Evolutionary conservation across 1,140 invertebrate species (phyloP), one percentile per base, ranked within the genome.

Genomic region (Drosophila leontia): DNA sequence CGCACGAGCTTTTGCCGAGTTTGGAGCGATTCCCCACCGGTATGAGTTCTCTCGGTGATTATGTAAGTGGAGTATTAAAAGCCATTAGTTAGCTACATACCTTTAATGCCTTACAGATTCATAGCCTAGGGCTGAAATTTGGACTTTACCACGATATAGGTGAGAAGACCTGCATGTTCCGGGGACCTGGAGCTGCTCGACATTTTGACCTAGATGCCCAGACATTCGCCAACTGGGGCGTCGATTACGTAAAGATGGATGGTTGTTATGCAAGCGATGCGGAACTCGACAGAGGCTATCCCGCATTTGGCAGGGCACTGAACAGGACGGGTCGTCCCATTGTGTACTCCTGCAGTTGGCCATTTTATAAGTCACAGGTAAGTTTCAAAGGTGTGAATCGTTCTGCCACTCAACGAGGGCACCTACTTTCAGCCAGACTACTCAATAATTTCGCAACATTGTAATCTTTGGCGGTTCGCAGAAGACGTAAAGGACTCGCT

Each of bases 141-240:
- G 99, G 98, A 23, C 98, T 99, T 63, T 99, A 99, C 92, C 98
- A 99, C 93, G 98, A 99, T 93, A 98, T 96, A 93, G 99, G 99
- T 2, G 97, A 96, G 78, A 96, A 96, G 83, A 99, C 98, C 0
- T 99, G 99, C 91, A 97, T 96, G 19, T 98, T 98, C 29, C 97
- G 97, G 15, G 99, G 98, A 92, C 98, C 98, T 13, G 98, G 98
- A 39, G 96, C 97, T 59, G 93, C 97, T 42, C 97, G 96, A 11
- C 95, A 97, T 93, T 94, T 98, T 80, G 94, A 97, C 78, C 35
- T 94, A 76, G 98, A 99, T 94, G 98, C 98, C 0, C 93, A 96
- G n/a, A 97, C 97, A 0, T 99, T 99, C 94, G 98, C 97, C 34
- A 95, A 96, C 1, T 99, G 99, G 99, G 96, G 96, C 19, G 97